phyloP scores from a whole-genome alignment of 2,797 vertebrate species.

The Neosilurus mollespiculum region DNA sequence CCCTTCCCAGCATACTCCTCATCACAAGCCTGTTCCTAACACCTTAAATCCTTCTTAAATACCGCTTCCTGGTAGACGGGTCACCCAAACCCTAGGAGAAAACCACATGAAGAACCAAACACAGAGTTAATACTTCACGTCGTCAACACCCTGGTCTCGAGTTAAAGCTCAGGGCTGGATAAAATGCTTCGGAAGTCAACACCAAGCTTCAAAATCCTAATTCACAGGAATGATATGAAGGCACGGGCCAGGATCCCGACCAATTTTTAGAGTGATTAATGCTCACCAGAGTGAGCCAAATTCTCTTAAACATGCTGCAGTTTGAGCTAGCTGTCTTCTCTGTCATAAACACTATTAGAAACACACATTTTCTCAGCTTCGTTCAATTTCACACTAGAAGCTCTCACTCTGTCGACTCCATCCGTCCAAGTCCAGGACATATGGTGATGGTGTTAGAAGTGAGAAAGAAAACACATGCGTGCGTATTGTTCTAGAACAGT shows the following conservation, averaged over 20 bases:
- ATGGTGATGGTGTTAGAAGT: neutral
- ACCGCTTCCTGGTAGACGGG: constrained; percentile 18
- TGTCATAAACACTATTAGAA: neutral
- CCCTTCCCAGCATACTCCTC: constrained; percentile 3
- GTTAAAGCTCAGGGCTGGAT: constrained; percentile 3
- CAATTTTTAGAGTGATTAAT: constrained; percentile 4
- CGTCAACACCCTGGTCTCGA: neutral
- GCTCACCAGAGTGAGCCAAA: neutral
- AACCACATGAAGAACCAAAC: neutral
- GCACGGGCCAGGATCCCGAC: constrained; percentile 12
- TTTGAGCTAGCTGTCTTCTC: constrained; percentile 3
- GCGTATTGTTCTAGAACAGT: neutral
- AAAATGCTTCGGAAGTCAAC: constrained; percentile 25
- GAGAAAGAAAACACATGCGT: neutral
- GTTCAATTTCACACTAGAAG: neutral
- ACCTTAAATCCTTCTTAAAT: constrained; percentile 12
- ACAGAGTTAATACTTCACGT: neutral
- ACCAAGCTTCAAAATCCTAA: constrained; percentile 28
- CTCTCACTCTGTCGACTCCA: neutral
- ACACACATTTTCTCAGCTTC: neutral
- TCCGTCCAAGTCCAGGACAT: neutral
- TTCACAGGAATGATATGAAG: neutral
- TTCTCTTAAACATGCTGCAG: neutral
- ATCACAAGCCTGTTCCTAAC: neutral
- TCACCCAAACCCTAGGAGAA: neutral